A percentile compares a stretch with the other conserved stretches of the same genome.
Evolutionary conservation across 2,797 vertebrate species (phyloP).

Genomic region (Micromesistius poutassou): DNA sequence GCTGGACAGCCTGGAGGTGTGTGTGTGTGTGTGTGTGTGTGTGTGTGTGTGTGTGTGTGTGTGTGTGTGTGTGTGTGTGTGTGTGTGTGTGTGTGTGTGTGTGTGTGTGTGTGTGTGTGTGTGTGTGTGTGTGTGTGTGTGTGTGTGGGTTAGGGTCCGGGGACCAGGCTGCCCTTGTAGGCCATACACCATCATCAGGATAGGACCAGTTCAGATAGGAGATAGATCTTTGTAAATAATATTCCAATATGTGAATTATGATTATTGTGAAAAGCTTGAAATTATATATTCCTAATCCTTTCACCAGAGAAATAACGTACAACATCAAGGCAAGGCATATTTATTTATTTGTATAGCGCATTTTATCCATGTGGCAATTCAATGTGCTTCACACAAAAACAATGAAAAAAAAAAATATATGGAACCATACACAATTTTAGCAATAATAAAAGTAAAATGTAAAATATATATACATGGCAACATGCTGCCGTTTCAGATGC

Average conservation of each 20-base stretch:
- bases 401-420: no score
- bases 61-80: background rate
- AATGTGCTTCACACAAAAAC: no score
- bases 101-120: no score
- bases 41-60: constrained; percentile 2
- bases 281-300: no score
- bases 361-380: no score
- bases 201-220: background rate
- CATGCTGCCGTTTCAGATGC: constrained; percentile 36
- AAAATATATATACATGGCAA: no score
- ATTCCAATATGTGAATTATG: background rate
- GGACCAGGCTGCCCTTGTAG: background rate
- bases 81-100: background rate
- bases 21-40: constrained; percentile 2
- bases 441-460: no score
- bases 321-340: no score
- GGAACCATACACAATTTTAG: no score
- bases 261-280: background rate
- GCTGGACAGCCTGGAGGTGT: constrained; percentile 29
- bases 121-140: no score
- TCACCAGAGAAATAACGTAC: no score
- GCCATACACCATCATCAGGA: background rate
- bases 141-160: background rate
- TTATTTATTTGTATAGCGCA: no score
- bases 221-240: background rate